Evolutionary conservation across 2,888 invertebrate genomes (phyloP).

Genomic region (Yponomeuta plumbellus): DNA sequence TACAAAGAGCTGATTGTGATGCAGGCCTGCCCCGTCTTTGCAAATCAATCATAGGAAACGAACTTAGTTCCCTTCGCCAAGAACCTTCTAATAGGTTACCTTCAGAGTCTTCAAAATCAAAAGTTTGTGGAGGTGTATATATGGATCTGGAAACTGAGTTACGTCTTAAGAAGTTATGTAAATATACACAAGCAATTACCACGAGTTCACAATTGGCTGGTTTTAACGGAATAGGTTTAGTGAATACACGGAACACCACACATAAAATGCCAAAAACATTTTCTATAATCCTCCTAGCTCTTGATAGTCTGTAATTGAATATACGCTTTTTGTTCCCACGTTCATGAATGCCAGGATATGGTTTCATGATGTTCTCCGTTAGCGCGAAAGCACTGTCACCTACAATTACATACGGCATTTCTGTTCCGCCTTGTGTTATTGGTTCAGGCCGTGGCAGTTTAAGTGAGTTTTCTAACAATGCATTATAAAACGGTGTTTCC

Average conservation of each 20-base stretch:
- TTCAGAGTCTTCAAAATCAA: slow-evolving; percentile 8
- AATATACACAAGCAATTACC: slow-evolving; percentile 27
- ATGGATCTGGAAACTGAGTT: slow-evolving; percentile 18
- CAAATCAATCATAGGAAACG: slow-evolving; percentile 24
- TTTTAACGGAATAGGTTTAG: slow-evolving; percentile 28
- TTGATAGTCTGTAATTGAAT: slow-evolving; percentile 26
- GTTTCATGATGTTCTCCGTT: slow-evolving; percentile 30
- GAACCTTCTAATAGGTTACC: too few species aligned
- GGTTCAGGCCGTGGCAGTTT: slow-evolving; percentile 28
- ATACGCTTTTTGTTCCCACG: slow-evolving; percentile 25
- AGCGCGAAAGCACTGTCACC: slow-evolving; percentile 34
- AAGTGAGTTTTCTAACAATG: slow-evolving; percentile 27
- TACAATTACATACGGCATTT: slow-evolving; percentile 29
- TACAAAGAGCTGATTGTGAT: slow-evolving; percentile 27
- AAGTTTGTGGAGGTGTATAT: slow-evolving; percentile 14
- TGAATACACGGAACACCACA: slow-evolving; percentile 31
- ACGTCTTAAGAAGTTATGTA: slow-evolving; percentile 26
- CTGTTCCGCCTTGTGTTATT: slow-evolving; percentile 25
- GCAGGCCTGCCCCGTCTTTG: slow-evolving; percentile 23
- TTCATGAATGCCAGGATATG: slow-evolving; percentile 26
- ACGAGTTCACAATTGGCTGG: slow-evolving; percentile 28
- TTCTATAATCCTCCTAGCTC: slow-evolving; percentile 27
- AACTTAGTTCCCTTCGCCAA: slow-evolving; percentile 25
- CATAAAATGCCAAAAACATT: slow-evolving; percentile 27
- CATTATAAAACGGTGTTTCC: slow-evolving; percentile 30